phyloP scores from a whole-genome alignment of 2,888 invertebrate species.

The Lepidocyrtoides sp. region DNA sequence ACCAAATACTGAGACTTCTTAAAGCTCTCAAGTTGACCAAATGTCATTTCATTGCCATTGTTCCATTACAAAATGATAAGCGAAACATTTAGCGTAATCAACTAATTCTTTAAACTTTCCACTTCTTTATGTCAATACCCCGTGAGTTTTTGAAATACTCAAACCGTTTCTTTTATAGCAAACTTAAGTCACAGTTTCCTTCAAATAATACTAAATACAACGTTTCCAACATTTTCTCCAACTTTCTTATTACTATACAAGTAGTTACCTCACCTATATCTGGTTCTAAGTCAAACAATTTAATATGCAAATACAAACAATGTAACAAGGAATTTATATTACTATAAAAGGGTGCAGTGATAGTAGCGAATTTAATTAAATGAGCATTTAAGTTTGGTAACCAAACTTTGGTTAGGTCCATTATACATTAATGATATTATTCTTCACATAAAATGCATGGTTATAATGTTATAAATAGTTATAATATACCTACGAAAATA shows the following conservation, averaged over 20 bases:
- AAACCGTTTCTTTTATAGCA: not conserved
- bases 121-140: not conserved
- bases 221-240: not conserved
- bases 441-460: no score
- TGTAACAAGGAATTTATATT: not conserved
- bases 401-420: no score
- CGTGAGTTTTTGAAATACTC: slow-evolving; percentile 8
- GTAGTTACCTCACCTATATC: slow-evolving; percentile 35
- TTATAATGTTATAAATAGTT: no score
- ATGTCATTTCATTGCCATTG: not conserved
- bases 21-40: not conserved
- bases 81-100: not conserved
- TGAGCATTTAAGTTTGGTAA: no score
- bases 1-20: slow-evolving; percentile 39
- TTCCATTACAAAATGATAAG: slow-evolving; percentile 25
- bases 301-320: no score
- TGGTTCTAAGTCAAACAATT: slow-evolving; percentile 14
- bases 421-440: no score
- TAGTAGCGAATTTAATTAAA: no score
- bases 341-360: not conserved
- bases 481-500: no score
- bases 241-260: not conserved
- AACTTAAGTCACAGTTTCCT: not conserved
- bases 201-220: not conserved
- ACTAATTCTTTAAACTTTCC: not conserved